Percentiles rank a stretch among this genome's conserved stretches.
Conservation (phyloP, 2,797 vertebrate species). For the Sus cebifrons region DNA sequence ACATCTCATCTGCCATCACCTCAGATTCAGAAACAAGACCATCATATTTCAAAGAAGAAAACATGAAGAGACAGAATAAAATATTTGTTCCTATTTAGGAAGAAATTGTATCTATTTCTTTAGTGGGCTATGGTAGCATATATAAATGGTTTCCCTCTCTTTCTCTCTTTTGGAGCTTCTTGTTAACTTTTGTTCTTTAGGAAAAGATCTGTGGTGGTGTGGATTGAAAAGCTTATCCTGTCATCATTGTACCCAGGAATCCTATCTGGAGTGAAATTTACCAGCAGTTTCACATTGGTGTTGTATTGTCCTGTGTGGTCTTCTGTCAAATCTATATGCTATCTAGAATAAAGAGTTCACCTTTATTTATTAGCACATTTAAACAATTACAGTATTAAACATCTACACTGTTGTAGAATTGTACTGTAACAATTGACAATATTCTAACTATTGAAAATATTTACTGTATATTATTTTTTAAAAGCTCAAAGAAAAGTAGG, state of each 20-base stretch:
- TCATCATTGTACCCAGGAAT: conserved; percentile 6
- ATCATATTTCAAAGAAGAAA: not conserved
- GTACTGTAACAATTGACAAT: not conserved
- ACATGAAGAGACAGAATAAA: not conserved
- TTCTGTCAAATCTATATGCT: conserved; percentile 6
- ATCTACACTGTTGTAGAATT: not conserved
- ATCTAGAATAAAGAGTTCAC: not conserved
- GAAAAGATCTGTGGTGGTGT: not conserved
- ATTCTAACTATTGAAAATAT: not conserved
- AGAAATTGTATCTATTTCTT: not conserved
- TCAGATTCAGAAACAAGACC: not conserved
- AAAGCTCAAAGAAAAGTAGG: not conserved
- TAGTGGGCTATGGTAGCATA: not conserved
- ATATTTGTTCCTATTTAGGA: conserved; percentile 1
- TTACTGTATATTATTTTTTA: not conserved
- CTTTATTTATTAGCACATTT: not conserved
- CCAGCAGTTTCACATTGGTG: not conserved
- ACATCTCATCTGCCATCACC: not conserved
- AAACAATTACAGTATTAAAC: not conserved
- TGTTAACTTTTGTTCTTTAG: not conserved
- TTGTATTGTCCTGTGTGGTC: not conserved
- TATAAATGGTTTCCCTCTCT: not conserved
- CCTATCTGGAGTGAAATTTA: not conserved
- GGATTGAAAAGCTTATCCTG: conserved; percentile 27
- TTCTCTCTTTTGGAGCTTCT: not conserved